These are phyloP conservation scores for Macrotrachela quadricornifera DNA, from an alignment of 1,140 invertebrate genomes.

Conservation along the genomic window DNA sequence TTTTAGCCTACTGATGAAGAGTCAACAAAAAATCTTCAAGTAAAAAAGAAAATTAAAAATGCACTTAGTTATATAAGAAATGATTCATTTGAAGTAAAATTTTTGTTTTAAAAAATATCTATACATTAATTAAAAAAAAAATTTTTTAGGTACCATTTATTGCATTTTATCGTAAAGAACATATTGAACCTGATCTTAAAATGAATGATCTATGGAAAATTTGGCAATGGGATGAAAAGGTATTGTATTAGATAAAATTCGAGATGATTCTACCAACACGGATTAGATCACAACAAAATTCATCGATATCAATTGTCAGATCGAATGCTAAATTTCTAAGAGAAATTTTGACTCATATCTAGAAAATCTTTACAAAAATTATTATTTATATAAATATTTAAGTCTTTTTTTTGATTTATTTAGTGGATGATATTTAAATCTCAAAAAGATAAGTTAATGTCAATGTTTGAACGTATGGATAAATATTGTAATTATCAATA, in stretches of 20 bases:
- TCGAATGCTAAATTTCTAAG: background rate
- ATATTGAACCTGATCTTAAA: slow-evolving; percentile 73
- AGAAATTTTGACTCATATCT: no score
- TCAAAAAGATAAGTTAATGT: no score
- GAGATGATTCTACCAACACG: background rate
- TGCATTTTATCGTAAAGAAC: slow-evolving; percentile 92
- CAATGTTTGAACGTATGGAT: no score
- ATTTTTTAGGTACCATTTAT: slow-evolving; percentile 65
- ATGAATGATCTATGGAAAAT: slow-evolving; percentile 93
- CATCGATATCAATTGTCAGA: background rate
- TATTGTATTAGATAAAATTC: background rate
- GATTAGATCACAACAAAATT: slow-evolving; percentile 15
- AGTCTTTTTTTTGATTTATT: background rate
- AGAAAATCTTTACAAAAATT: background rate
- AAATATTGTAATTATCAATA: no score
- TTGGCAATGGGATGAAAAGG: slow-evolving; percentile 74
- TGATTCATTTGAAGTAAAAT: background rate
- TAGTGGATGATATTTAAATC: no score
- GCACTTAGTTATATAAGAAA: background rate
- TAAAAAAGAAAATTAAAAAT: background rate
- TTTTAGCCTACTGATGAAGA: background rate
- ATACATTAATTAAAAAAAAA: slow-evolving; percentile 2
- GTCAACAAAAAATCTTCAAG: background rate
- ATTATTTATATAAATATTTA: background rate
- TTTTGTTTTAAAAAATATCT: background rate